These are phyloP conservation scores for Galerucella pusilla DNA, from an alignment of 2,888 invertebrate genomes.

Conservation along the genomic window DNA sequence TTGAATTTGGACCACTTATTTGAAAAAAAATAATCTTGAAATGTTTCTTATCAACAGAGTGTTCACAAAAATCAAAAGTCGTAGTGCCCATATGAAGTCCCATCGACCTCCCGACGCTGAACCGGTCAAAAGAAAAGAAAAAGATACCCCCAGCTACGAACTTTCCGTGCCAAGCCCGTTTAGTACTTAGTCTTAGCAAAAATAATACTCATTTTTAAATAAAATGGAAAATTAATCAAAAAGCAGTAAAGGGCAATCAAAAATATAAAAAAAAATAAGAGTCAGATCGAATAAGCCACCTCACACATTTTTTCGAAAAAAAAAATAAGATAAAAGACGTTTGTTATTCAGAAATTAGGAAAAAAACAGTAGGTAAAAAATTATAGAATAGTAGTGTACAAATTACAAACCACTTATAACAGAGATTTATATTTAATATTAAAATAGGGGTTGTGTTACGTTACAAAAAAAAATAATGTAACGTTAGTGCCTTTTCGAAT, in stretches of 20 bases:
- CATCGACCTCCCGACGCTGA: constrained; percentile 92
- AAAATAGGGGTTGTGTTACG: constrained; percentile 65
- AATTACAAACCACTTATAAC: constrained; percentile 63
- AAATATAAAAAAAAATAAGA: constrained; percentile 52
- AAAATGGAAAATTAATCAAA: constrained; percentile 50
- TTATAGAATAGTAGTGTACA: constrained; percentile 58
- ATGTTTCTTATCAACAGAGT: constrained; percentile 73
- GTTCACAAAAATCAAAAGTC: constrained; percentile 97
- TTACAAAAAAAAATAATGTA: constrained; percentile 54
- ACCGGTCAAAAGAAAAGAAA: constrained; percentile 61
- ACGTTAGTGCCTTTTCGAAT: constrained; percentile 66
- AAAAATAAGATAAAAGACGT: constrained; percentile 21
- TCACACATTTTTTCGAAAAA: constrained; percentile 42
- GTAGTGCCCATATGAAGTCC: constrained; percentile 99
- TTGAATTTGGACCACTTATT: constrained; percentile 38
- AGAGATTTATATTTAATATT: constrained; percentile 64
- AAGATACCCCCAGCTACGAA: constrained; percentile 53
- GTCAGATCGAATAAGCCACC: constrained; percentile 56
- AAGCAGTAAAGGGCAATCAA: constrained; percentile 62
- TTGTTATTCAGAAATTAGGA: constrained; percentile 42
- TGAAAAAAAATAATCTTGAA: constrained; percentile 23
- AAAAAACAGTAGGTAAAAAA: constrained; percentile 48
- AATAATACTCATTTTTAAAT: constrained; percentile 37
- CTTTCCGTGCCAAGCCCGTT: constrained; percentile 64
- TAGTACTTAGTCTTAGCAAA: constrained; percentile 59